Evolutionary conservation across 2,797 vertebrate genomes (phyloP).

Genomic region (Alca torda): DNA sequence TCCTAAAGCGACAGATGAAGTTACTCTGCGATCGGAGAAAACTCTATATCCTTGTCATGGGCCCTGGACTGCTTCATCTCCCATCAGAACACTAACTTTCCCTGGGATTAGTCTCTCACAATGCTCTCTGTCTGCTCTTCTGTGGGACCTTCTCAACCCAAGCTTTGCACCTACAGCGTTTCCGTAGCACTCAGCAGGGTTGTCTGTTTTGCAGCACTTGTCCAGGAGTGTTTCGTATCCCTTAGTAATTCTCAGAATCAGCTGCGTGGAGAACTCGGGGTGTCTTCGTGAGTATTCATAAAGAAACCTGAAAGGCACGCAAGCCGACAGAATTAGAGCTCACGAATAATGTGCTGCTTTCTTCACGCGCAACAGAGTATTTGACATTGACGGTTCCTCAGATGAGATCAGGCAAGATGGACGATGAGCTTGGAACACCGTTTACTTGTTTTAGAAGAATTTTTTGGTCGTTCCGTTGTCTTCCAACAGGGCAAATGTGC

Average conservation of each 20-base stretch:
- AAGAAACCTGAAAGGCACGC: constrained; percentile 60
- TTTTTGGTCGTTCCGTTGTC: not conserved
- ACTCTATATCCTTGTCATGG: not conserved
- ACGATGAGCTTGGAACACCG: not conserved
- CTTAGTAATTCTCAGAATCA: constrained; percentile 56
- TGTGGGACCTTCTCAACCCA: not conserved
- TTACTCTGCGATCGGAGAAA: not conserved
- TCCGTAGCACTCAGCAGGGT: constrained; percentile 26
- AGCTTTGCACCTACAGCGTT: constrained; percentile 61
- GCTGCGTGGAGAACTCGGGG: not conserved
- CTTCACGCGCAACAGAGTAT: not conserved
- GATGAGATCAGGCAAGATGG: not conserved
- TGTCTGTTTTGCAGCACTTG: constrained; percentile 69
- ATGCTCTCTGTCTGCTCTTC: not conserved
- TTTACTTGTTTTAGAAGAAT: not conserved
- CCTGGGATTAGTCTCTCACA: not conserved
- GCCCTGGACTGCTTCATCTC: not conserved
- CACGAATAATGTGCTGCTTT: not conserved
- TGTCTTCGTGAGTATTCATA: constrained; percentile 67
- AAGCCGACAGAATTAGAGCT: not conserved
- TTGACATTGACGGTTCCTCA: not conserved
- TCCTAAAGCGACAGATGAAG: not conserved
- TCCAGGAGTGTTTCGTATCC: constrained; percentile 62
- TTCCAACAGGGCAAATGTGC: not conserved
- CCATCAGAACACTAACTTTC: not conserved